Evolutionary conservation across 2,797 vertebrate species (phyloP), one percentile per base, ranked within the genome.

Genomic region (Halcyon leucocephala): DNA sequence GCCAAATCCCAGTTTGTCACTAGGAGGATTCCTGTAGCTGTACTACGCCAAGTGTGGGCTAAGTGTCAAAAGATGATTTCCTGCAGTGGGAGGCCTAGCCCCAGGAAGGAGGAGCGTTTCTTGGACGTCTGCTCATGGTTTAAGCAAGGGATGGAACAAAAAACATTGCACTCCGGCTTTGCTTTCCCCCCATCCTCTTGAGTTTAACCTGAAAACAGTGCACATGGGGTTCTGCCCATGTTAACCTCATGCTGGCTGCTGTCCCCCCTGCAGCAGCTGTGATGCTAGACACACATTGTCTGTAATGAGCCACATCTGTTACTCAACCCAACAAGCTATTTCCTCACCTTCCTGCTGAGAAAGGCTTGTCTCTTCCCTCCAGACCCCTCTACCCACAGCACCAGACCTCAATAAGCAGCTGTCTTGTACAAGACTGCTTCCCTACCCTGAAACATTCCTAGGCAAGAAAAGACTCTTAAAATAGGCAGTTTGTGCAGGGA

Each of bases 401-500:
- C 55, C 39, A 24, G 0, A 41, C 14, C 60, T 67, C 46, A 7
- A 1, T 4, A 35, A 7, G 15, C 0, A 66, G 17, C 44, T 74
- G 42, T 39, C 21, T 28, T 35, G 37, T 39, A 29, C 66, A 49
- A 60, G 58, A 7, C 22, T 3, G 6, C 16, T 69, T 74, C 61
- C 33, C 65, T 61, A 25, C 25, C 33, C 35, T 4, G 6, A 61
- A 14, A 18, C 10, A n/a, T 62, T 79, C 35, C 57, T 18, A 44
- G 44, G 44, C 44, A 82, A 60, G 51, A 72, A 61, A 57, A 54
- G 33, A 33, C 29, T 64, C 74, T 55, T 82, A 37, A 83, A 91
- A 61, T 4, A 12, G 39, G 25, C 22, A 71, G 4, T 62, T 79
- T 33, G 33, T 5, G 7, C 25, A 84, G 11, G 35, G 19, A 16